Base-by-base conservation (phyloP, 2,797 vertebrate species). In the Gallinago stenura region DNA sequence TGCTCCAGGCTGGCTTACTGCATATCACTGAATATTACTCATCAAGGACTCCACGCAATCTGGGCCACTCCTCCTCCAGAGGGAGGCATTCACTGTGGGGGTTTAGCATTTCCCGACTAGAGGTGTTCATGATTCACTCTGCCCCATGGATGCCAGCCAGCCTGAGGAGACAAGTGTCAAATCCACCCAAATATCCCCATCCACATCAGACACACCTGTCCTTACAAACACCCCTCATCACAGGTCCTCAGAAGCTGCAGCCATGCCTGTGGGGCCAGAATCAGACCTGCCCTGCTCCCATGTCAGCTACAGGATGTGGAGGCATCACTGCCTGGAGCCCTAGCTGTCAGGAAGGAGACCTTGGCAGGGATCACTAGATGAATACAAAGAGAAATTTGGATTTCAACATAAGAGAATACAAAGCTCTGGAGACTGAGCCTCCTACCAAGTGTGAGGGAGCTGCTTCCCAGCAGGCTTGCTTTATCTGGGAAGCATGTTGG, bases 1-100 rank as follows among this genome's bases (percentile, higher is more conserved):
- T 72, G 73, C 41, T 39, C 30, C 17, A 14, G 35, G 15, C 3
- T 53, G 68, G 15, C 41, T 39, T 39, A 6, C 39, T 24, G 50
- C 2, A 0, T 12, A 3, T 37, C 61, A 37, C n/a, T 0, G 0
- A 24, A 25, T 39, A 17, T 0, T 41, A 9, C 17, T 53, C 35
- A 37, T 5, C 79, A 39, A 37, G 19, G 24, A 8, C 21, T 51
- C 71, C 12, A 28, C 12, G 6, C n/a, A 78, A 5, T 31, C 54
- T 78, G 82, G 20, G 41, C 12, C 7, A 25, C 12, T 56, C 51
- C 51, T 69, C 18, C 54, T 68, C 18, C 39, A 56, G 25, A 46
- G 62, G 22, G 35, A 71, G 26, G 13, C 53, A 54, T 24, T 18
- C 31, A 6, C 31, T n/a, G 3, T 0, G 1, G 48, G 15, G 79